Evolutionary conservation across 2,888 invertebrate genomes (phyloP), one percentile per base, ranked within the genome.

Genomic region (Nomada flava): DNA sequence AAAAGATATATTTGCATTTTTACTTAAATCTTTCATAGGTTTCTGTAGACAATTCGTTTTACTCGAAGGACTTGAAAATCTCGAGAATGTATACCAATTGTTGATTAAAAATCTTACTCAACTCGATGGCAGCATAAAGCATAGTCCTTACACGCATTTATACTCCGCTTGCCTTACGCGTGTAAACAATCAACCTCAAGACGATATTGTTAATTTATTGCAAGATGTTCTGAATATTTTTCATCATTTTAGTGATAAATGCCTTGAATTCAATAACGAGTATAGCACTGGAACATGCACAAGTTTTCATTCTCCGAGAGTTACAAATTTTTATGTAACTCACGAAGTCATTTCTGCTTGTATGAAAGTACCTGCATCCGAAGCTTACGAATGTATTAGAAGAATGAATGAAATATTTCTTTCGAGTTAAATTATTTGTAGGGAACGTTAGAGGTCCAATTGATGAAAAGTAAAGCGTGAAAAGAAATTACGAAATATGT

Each of bases 21-120:
- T 93, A n/a, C 42, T 93, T 1, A 87, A 88, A 68, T 85, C 84
- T 26, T 67, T 91, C 2, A 73, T 74, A 0, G 50, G 63, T 15
- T 89, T 90, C 11, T 79, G 82, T 11, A 64, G 55, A 18, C 42
- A 26, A 9, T 76, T 90, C n/a, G 42, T 76, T 3, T 70, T 52
- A 0, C 26, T 85, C 0, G 79, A 85, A 18, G 23, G 62, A 13
- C 26, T 68, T 15, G 2, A 36, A 55, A 72, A 88, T 64, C 47
- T 53, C 0, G 74, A 85, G 2, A 63, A 67, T 20, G 36, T 91
- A 10, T 81, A 76, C 2, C 26, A 70, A 9, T 74, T 62, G 1
- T 18, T 91, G 9, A 59, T 72, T 2, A 60, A 70, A 20, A 83
- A 83, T 63, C 59, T 91, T 5, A 53, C 60, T 10, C 70, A 60